A percentile compares a stretch with the other conserved stretches of the same genome.
These are phyloP conservation scores for Cremastinae sp. DNA, from an alignment of 2,888 invertebrate species.

Conservation along the genomic window DNA sequence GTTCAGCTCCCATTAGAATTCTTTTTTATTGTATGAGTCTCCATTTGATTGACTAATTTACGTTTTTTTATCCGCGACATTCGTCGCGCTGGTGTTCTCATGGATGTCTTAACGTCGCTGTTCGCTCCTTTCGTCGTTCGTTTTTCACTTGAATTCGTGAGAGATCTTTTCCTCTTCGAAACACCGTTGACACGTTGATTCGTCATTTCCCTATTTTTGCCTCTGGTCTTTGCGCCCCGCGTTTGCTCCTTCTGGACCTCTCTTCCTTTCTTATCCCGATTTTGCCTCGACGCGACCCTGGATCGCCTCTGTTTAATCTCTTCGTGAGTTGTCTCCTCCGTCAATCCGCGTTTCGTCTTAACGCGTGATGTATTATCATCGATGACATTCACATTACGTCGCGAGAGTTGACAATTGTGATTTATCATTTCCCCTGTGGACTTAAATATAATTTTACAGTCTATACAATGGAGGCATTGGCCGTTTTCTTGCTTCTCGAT, in stretches of 20 bases:
- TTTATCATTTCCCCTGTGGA: conserved; percentile 44
- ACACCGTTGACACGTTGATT: conserved; percentile 19
- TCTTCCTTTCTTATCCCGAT: conserved; percentile 32
- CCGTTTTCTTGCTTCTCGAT: conserved; percentile 11
- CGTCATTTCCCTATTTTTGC: neutral
- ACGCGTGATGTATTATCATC: conserved; percentile 31
- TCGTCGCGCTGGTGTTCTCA: conserved; percentile 10
- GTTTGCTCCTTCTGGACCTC: neutral
- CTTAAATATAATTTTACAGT: conserved; percentile 48
- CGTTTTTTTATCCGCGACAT: conserved; percentile 39
- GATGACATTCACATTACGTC: conserved; percentile 33
- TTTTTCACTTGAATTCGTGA: conserved; percentile 9
- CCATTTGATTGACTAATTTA: conserved; percentile 15
- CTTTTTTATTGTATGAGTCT: neutral
- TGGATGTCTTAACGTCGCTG: conserved; percentile 5
- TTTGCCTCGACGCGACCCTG: conserved; percentile 5
- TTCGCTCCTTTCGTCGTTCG: conserved; percentile 11
- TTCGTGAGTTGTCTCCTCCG: conserved; percentile 40
- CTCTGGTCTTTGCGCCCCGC: conserved; percentile 5
- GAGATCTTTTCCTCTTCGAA: conserved; percentile 33
- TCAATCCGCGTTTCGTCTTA: conserved; percentile 38
- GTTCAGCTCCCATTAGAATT: neutral
- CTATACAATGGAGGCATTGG: conserved; percentile 42
- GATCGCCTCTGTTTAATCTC: conserved; percentile 49
- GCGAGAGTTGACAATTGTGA: conserved; percentile 48